Evolutionary conservation across 2,113 vertebrate genomes (phyloP).

Genomic region (Sapajus apella): DNA sequence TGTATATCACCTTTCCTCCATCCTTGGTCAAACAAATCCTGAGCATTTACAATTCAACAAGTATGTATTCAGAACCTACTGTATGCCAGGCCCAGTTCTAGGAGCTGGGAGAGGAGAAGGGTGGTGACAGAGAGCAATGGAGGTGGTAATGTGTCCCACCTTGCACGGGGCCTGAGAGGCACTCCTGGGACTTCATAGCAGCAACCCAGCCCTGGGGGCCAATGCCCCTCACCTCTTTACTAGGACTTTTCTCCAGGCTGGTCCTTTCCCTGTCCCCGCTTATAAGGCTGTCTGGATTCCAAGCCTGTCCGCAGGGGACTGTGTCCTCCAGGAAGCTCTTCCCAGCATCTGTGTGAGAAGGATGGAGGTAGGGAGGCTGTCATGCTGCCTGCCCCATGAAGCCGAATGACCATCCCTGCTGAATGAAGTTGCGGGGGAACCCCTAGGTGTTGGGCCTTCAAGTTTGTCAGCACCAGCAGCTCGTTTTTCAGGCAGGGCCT

Average conservation of each 20-base stretch:
- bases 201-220: not conserved
- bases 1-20: not conserved
- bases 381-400: not conserved
- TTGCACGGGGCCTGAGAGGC: not conserved
- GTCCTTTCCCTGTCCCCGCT: not conserved
- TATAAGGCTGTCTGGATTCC: not conserved
- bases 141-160: not conserved
- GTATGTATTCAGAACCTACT: not conserved
- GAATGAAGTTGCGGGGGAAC: not conserved
- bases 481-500: constrained; percentile 2
- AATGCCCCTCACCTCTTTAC: constrained; percentile 53
- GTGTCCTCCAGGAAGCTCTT: not conserved
- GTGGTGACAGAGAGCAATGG: not conserved
- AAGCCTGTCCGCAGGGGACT: too few relatives aligned
- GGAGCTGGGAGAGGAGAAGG: not conserved
- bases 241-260: not conserved
- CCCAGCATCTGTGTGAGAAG: not conserved
- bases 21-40: not conserved
- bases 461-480: not conserved
- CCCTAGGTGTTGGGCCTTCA: not conserved
- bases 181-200: not conserved
- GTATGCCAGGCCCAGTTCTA: not conserved
- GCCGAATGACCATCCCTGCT: not conserved
- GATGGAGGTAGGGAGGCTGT: not conserved
- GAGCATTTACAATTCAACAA: not conserved